Evolutionary conservation across 2,797 vertebrate genomes (phyloP).

Genomic region (Ctenochaetus hawaiiensis): DNA sequence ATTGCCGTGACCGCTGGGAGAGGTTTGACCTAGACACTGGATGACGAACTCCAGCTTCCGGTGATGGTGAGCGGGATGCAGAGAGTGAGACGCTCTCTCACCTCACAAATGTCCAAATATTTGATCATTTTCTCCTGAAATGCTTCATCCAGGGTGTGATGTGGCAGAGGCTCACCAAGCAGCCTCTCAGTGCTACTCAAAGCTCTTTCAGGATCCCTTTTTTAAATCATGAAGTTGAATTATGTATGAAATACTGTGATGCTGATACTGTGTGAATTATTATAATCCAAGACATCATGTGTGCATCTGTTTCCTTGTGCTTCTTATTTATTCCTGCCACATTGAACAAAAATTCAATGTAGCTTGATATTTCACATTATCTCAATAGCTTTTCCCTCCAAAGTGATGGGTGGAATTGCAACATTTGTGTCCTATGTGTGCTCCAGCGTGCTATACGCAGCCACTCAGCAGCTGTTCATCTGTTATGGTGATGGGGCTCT

Average conservation of each 20-base stretch:
- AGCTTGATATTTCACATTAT: constrained; percentile 37
- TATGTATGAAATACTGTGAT: constrained; percentile 1
- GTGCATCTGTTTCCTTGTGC: not conserved
- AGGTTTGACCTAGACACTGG: not conserved
- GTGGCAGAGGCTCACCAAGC: not conserved
- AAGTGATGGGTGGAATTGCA: constrained; percentile 32
- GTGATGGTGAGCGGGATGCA: constrained; percentile 31
- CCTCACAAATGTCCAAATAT: not conserved
- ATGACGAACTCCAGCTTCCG: constrained; percentile 3
- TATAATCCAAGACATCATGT: constrained; percentile 5
- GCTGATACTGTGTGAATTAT: not conserved
- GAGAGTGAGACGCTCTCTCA: constrained; percentile 4
- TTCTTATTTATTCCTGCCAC: not conserved
- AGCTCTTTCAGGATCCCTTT: not conserved
- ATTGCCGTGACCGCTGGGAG: not conserved
- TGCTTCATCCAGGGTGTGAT: constrained; percentile 1
- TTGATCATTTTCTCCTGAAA: constrained; percentile 12
- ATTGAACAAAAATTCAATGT: constrained; percentile 25
- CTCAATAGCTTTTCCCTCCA: constrained; percentile 21
- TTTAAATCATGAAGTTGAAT: not conserved
- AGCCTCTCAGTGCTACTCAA: not conserved
- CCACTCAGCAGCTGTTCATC: constrained; percentile 72
- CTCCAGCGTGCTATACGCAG: constrained; percentile 49
- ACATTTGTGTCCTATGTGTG: constrained; percentile 36
- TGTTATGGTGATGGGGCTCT: constrained; percentile 74